Evolutionary conservation across 1,140 invertebrate species (phyloP).

Genomic region (Hyphantria cunea): DNA sequence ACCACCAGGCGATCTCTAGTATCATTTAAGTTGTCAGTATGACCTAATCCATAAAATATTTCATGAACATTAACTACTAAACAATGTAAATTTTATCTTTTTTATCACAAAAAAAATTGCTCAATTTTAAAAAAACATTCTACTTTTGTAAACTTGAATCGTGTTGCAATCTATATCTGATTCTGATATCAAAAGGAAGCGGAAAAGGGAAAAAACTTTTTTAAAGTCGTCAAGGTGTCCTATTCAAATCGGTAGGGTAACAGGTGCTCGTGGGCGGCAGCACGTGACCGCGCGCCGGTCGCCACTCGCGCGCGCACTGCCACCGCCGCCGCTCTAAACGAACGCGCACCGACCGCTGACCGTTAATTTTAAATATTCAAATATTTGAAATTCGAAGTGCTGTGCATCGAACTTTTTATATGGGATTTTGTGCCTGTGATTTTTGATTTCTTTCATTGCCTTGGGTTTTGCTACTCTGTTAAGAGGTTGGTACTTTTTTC

Average conservation of each 20-base stretch:
- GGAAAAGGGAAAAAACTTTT: slow-evolving; percentile 33
- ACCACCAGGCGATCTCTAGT: too few species aligned
- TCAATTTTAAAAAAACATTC: slow-evolving; percentile 4
- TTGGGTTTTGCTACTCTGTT: slow-evolving; percentile 37
- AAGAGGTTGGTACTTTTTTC: slow-evolving; percentile 52
- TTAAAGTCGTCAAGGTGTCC: slow-evolving; percentile 29
- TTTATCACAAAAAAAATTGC: background rate
- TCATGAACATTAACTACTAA: too few species aligned
- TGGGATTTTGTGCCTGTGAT: slow-evolving; percentile 71
- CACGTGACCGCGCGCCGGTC: slow-evolving; percentile 61
- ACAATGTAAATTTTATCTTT: too few species aligned
- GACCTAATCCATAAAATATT: too few species aligned
- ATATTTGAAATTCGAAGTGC: slow-evolving; percentile 38
- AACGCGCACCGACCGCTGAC: slow-evolving; percentile 49
- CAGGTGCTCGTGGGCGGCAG: slow-evolving; percentile 46
- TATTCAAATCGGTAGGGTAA: slow-evolving; percentile 58
- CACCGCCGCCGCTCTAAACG: slow-evolving; percentile 63
- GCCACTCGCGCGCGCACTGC: slow-evolving; percentile 75
- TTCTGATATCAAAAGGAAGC: slow-evolving; percentile 24
- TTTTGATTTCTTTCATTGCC: slow-evolving; percentile 25
- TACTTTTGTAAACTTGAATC: background rate
- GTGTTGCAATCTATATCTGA: slow-evolving; percentile 16
- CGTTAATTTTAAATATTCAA: slow-evolving; percentile 53
- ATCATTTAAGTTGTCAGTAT: too few species aligned
- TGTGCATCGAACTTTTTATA: slow-evolving; percentile 56